Conservation (phyloP, 1,140 invertebrate genomes). For the Drosophila quadrilineata region DNA sequence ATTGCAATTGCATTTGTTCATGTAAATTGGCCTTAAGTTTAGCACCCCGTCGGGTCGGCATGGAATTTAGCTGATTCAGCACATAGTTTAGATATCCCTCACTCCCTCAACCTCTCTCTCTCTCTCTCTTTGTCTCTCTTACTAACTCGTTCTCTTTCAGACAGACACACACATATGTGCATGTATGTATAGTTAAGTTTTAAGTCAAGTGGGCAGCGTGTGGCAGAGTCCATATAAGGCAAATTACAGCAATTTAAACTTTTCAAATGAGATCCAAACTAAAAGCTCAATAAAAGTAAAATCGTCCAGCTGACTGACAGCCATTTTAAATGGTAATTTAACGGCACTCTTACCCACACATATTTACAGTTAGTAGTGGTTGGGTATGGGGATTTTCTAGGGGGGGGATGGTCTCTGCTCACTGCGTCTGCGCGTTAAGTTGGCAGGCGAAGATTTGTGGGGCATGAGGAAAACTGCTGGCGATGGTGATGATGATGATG, state of each 20-base stretch:
- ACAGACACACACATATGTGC: too few species aligned
- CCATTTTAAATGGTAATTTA: slow-evolving; percentile 80
- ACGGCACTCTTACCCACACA: slow-evolving; percentile 40
- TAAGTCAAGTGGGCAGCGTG: not conserved
- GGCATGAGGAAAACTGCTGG: too few species aligned
- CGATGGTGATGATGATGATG: too few species aligned
- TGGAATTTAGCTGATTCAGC: slow-evolving; percentile 19
- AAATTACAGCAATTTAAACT: slow-evolving; percentile 77
- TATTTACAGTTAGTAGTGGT: not conserved
- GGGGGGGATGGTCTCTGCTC: slow-evolving; percentile 30
- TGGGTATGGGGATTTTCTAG: not conserved
- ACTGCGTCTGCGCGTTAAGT: slow-evolving; percentile 64
- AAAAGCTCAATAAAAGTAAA: slow-evolving; percentile 76
- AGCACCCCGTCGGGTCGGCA: slow-evolving; percentile 29
- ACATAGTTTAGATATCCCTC: slow-evolving; percentile 3
- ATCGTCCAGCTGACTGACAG: slow-evolving; percentile 74
- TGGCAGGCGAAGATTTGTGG: too few species aligned
- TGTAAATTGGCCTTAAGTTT: slow-evolving; percentile 75
- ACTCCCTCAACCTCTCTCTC: too few species aligned
- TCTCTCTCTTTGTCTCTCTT: too few species aligned
- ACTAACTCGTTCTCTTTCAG: too few species aligned
- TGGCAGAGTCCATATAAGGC: slow-evolving; percentile 19
- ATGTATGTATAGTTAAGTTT: not conserved
- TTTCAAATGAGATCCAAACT: slow-evolving; percentile 74
- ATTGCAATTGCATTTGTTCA: slow-evolving; percentile 76